Conservation (phyloP, 2,888 invertebrate species). For the Rhaphigaster nebulosa region DNA sequence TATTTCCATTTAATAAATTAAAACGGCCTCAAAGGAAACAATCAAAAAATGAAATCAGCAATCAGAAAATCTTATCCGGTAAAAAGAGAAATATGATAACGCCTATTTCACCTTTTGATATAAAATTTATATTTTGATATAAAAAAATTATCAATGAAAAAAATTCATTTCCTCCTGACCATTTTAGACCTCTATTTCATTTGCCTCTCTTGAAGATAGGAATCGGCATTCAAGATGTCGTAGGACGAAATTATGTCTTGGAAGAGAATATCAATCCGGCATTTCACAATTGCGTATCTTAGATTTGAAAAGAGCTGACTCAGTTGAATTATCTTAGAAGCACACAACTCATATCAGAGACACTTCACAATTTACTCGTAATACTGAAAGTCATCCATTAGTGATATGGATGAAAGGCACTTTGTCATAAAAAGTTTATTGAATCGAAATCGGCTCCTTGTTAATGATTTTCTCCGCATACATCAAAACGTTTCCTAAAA, state of each 20-base stretch:
- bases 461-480: not conserved
- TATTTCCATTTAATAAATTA: not conserved
- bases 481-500: not conserved
- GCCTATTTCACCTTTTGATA: not conserved
- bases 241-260: slow-evolving; percentile 2
- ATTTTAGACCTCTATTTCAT: not conserved
- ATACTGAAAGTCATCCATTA: slow-evolving; percentile 28
- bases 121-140: too few relatives aligned
- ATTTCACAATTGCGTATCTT: not conserved
- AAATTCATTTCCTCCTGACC: not conserved
- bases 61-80: not conserved
- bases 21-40: not conserved
- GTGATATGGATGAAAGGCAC: not conserved
- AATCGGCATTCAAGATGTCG: not conserved
- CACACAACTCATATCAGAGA: not conserved
- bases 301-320: not conserved
- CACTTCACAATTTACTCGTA: not conserved
- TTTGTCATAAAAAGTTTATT: too few relatives aligned
- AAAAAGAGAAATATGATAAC: not conserved
- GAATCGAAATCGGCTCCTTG: not conserved
- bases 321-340: not conserved
- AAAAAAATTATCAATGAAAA: not conserved
- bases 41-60: not conserved
- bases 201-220: not conserved
- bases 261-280: not conserved